A percentile compares a stretch with the other conserved stretches of the same genome.
Evolutionary conservation across 30 jellyfish, hydroid and myxozoan species (phyloP).

Genomic region (Pelagia noctiluca): DNA sequence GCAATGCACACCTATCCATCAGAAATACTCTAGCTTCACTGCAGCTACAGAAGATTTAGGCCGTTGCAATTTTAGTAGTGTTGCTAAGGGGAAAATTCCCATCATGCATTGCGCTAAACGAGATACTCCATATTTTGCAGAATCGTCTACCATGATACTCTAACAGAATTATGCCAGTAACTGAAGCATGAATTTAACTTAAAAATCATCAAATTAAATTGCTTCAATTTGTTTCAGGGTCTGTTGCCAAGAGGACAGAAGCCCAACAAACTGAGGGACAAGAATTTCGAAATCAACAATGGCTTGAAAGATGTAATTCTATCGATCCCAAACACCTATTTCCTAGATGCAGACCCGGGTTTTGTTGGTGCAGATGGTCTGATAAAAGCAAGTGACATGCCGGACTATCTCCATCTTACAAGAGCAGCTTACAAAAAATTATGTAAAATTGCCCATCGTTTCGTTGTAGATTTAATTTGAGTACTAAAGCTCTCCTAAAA

Average conservation of each 20-base stretch:
- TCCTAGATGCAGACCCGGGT: conserved; percentile 88
- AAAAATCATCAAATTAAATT: neutral
- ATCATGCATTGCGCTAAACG: too few relatives aligned
- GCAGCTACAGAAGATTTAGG: too few relatives aligned
- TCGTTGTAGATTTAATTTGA: neutral
- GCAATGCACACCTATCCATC: too few relatives aligned
- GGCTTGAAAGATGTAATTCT: conserved; percentile 43
- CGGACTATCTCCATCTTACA: conserved; percentile 80
- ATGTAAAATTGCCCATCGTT: conserved; percentile 16
- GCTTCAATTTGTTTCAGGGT: conserved; percentile 62
- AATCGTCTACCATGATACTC: too few relatives aligned
- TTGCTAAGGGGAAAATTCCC: too few relatives aligned
- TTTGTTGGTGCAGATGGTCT: conserved; percentile 69
- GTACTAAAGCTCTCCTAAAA: neutral
- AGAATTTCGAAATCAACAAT: conserved; percentile 60
- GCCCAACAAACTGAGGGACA: conserved; percentile 79
- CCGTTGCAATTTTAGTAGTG: too few relatives aligned
- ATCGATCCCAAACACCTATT: conserved; percentile 78
- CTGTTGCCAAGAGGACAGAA: conserved; percentile 89
- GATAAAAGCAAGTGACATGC: conserved; percentile 82
- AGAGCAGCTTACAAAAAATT: conserved; percentile 69
- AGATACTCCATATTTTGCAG: too few relatives aligned
- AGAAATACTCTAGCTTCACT: too few relatives aligned
- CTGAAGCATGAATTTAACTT: too few relatives aligned
- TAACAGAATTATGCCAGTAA: too few relatives aligned